Conservation (phyloP, 2,113 vertebrate genomes). For the Pholis gunnellus region DNA sequence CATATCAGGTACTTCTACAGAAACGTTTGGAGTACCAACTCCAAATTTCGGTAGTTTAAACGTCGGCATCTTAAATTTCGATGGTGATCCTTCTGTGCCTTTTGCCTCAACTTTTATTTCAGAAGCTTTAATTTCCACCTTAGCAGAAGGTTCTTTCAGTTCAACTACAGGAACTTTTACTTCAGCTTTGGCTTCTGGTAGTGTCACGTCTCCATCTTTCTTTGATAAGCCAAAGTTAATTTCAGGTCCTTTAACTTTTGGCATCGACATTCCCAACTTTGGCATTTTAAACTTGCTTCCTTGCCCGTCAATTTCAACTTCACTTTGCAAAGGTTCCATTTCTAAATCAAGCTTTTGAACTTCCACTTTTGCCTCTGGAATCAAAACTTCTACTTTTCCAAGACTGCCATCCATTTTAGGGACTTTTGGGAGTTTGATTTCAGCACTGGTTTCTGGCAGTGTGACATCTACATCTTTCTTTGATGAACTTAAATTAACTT, state of each 20-base stretch:
- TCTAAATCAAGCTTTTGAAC: constrained; percentile 45
- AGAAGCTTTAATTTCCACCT: constrained; percentile 12
- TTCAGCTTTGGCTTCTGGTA: constrained; percentile 6
- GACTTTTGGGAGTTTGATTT: constrained; percentile 16
- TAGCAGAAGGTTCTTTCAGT: not conserved
- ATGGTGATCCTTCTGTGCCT: constrained; percentile 36
- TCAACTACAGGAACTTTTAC: not conserved
- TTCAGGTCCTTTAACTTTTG: constrained; percentile 52
- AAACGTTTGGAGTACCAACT: constrained; percentile 4
- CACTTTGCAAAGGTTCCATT: not conserved
- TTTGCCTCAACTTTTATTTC: not conserved
- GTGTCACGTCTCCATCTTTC: constrained; percentile 15
- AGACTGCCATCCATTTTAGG: constrained; percentile 21
- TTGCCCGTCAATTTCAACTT: constrained; percentile 27
- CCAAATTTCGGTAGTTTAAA: constrained; percentile 71
- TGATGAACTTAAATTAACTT: constrained; percentile 44
- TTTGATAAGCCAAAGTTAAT: constrained; percentile 32
- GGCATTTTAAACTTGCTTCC: constrained; percentile 54
- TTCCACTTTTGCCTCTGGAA: constrained; percentile 49
- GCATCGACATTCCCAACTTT: constrained; percentile 50
- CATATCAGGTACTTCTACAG: constrained; percentile 2
- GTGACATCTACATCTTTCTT: constrained; percentile 46
- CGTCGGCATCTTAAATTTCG: constrained; percentile 64
- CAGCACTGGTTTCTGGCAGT: constrained; percentile 1
- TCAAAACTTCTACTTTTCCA: constrained; percentile 41